Conservation (phyloP, 2,113 vertebrate genomes). For the Eurypyga helias region DNA sequence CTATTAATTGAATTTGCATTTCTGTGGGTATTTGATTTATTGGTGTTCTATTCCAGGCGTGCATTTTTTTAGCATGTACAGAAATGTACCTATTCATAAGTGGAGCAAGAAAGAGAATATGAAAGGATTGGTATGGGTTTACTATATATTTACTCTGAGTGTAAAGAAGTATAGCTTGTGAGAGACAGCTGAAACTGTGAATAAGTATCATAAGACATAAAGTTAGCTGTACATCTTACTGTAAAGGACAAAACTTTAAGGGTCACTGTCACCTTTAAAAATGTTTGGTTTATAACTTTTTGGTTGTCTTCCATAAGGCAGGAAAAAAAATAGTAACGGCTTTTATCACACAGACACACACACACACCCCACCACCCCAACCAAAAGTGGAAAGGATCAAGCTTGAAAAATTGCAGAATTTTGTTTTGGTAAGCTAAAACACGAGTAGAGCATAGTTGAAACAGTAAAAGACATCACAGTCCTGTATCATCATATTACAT, state of each 20-base stretch:
- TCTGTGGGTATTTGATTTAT: not conserved
- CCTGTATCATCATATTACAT: not conserved
- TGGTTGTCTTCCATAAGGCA: not conserved
- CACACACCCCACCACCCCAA: too few species aligned
- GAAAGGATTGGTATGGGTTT: fast-evolving
- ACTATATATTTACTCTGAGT: not conserved
- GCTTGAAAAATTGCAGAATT: not conserved
- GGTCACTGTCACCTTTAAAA: not conserved
- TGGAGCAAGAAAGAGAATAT: not conserved
- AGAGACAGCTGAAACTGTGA: not conserved
- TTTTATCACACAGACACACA: too few species aligned
- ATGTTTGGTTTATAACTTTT: not conserved
- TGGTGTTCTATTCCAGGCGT: not conserved
- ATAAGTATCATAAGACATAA: not conserved
- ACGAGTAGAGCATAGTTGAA: fast-evolving
- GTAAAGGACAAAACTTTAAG: fast-evolving
- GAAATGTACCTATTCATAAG: not conserved
- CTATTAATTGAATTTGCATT: not conserved
- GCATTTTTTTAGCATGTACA: not conserved
- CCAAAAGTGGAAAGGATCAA: not conserved
- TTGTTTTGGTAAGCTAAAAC: not conserved
- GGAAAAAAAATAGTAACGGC: not conserved
- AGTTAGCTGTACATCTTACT: not conserved
- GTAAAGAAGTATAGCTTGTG: not conserved
- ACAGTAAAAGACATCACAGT: too few species aligned